Evolutionary conservation across 2,888 invertebrate species (phyloP), one percentile per base, ranked within the genome.

Genomic region (Dynastes hyllus): DNA sequence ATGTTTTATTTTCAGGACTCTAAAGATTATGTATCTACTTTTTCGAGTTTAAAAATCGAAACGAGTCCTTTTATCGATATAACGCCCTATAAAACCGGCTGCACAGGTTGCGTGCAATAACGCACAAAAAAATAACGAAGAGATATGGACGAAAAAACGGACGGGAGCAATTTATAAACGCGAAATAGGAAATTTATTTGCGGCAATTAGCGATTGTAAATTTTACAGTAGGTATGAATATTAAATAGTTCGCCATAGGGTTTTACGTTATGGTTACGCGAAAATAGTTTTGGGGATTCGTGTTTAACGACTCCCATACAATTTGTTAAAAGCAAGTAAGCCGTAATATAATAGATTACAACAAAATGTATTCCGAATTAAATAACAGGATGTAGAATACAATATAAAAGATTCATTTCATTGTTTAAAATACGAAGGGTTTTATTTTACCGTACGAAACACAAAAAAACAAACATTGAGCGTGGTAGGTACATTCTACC

Each of bases 1-100:
- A 69, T 69, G 69, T 53, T 69, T 69, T 69, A 69, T 50, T 69
- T 50, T 27, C 69, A 51, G 11, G 40, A 51, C 29, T 22, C 51
- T 51, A 69, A 51, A 69, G 29, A 67, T 67, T 22, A 51, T 51
- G 51, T 27, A 69, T 69, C 69, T 69, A 51, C 29, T 51, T 69
- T 69, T 67, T 51, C 22, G 32, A n/a, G 29, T 69, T 51, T 11
- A 51, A 69, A 69, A 69, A 51, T 29, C 32, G 29, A 32, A 63
- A 13, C 63, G 29, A 32, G n/a, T 63, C 11, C 27, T 32, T 32
- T n/a, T 29, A 13, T 29, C 63, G 11, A 9, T 63, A 13, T 32
- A 63, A 13, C 32, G 22, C 16, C 16, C 55, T 58, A 22, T 58
- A 16, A 16, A 22, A 58, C 55, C 22, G 22, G 8, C 55, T 8